phyloP scores from a whole-genome alignment of 2,797 vertebrate species.

The Hyperoplus lanceolatus region DNA sequence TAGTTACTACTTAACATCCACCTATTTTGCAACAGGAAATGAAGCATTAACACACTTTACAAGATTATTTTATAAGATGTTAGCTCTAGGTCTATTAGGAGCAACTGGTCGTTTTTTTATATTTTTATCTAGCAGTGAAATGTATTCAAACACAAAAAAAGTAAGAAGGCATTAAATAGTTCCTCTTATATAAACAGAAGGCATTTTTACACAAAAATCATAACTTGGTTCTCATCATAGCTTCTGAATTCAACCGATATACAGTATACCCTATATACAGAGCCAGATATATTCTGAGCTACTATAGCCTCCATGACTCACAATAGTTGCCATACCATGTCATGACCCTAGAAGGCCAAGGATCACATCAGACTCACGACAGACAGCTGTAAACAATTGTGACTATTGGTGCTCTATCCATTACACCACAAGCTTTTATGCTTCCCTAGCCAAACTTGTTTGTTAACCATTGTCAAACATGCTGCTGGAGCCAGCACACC shows the following conservation, averaged over 20 bases:
- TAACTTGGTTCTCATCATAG: constrained; percentile 39
- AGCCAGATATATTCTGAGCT: constrained; percentile 25
- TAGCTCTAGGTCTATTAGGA: background rate
- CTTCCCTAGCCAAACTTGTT: constrained; percentile 15
- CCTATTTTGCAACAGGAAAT: background rate
- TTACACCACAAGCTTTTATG: background rate
- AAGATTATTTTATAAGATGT: background rate
- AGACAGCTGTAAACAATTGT: constrained; percentile 53
- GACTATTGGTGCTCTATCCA: no score
- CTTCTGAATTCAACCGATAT: constrained; percentile 16
- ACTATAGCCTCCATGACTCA: constrained; percentile 2
- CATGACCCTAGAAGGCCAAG: constrained; percentile 48
- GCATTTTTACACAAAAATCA: constrained; percentile 16
- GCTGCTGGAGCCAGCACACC: background rate
- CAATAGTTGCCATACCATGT: background rate
- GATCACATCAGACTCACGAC: constrained; percentile 45
- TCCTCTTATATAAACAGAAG: constrained; percentile 23
- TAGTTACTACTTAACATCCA: background rate
- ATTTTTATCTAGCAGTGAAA: background rate
- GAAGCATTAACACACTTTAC: background rate
- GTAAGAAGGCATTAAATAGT: constrained; percentile 38
- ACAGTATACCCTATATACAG: background rate
- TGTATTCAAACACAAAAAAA: constrained; percentile 30
- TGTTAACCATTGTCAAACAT: constrained; percentile 18
- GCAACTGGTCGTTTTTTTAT: background rate